phyloP scores from a whole-genome alignment of 2,797 vertebrate genomes.

The Darevskia mixta region DNA sequence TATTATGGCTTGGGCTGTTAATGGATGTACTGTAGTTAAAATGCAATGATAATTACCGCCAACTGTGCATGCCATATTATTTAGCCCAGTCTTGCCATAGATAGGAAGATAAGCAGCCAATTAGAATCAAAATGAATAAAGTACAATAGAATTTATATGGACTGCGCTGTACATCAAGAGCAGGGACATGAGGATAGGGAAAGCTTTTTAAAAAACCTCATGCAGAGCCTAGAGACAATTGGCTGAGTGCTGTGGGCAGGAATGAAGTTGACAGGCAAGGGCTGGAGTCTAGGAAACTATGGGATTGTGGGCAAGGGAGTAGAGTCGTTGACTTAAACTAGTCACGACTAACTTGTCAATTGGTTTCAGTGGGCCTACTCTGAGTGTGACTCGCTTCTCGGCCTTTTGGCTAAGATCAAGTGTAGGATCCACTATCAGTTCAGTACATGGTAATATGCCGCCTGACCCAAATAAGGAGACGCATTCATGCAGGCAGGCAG shows the following conservation, averaged over 20 bases:
- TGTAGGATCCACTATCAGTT: background rate
- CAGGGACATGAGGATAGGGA: too few relatives aligned
- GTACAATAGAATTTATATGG: background rate
- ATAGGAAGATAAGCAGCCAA: conserved; percentile 57
- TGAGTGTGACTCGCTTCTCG: too few relatives aligned
- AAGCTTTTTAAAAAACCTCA: background rate
- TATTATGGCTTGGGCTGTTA: conserved; percentile 42
- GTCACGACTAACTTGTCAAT: too few relatives aligned
- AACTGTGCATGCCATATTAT: background rate
- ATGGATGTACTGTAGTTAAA: conserved; percentile 72
- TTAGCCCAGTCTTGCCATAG: conserved; percentile 48
- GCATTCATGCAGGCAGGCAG: background rate
- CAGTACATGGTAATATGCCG: background rate
- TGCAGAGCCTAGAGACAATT: background rate
- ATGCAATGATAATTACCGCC: conserved; percentile 65
- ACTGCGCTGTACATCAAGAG: background rate
- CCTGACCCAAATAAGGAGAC: background rate
- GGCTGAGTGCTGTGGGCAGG: background rate
- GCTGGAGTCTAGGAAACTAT: background rate
- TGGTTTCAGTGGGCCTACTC: too few relatives aligned
- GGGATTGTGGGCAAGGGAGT: background rate
- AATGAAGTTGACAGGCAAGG: background rate
- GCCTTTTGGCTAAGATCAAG: too few relatives aligned
- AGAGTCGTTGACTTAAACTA: too few relatives aligned
- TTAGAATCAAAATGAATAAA: conserved; percentile 11